Evolutionary conservation across 2,113 vertebrate genomes (phyloP).

Genomic region (Osmerus eperlanus): DNA sequence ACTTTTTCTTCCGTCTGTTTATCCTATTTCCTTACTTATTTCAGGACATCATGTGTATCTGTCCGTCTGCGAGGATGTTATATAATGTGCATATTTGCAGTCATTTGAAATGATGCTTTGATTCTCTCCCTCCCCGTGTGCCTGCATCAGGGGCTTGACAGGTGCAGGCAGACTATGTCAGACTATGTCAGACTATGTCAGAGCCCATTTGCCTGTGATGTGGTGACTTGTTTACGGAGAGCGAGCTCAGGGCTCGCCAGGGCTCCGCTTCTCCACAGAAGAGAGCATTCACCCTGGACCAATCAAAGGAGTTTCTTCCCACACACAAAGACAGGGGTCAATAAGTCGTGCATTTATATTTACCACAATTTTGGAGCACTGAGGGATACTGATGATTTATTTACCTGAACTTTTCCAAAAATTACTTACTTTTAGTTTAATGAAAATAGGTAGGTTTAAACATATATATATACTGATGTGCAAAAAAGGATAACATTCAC

Average conservation of each 20-base stretch:
- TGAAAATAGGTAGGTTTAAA: too few species aligned
- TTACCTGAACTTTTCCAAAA: not conserved
- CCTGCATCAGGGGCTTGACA: not conserved
- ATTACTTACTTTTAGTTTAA: too few species aligned
- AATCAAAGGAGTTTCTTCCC: constrained; percentile 5
- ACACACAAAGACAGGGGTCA: constrained; percentile 1
- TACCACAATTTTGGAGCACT: not conserved
- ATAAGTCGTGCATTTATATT: not conserved
- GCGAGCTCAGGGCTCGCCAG: not conserved
- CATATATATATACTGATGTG: too few species aligned
- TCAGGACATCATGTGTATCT: not conserved
- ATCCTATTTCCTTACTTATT: not conserved
- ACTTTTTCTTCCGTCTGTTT: not conserved
- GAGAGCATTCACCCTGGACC: constrained; percentile 1
- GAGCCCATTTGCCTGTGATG: constrained; percentile 7
- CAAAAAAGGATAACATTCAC: too few species aligned
- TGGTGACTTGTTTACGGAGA: constrained; percentile 2
- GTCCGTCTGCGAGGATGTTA: not conserved
- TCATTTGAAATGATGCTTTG: constrained; percentile 9
- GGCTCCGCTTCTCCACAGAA: not conserved
- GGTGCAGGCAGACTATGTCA: constrained; percentile 5
- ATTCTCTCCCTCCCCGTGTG: not conserved
- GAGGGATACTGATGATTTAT: not conserved
- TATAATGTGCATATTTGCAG: constrained; percentile 2
- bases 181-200: not conserved